Evolutionary conservation across 1,140 invertebrate species (phyloP), one percentile per base, ranked within the genome.

Genomic region (Danaus plexippus): DNA sequence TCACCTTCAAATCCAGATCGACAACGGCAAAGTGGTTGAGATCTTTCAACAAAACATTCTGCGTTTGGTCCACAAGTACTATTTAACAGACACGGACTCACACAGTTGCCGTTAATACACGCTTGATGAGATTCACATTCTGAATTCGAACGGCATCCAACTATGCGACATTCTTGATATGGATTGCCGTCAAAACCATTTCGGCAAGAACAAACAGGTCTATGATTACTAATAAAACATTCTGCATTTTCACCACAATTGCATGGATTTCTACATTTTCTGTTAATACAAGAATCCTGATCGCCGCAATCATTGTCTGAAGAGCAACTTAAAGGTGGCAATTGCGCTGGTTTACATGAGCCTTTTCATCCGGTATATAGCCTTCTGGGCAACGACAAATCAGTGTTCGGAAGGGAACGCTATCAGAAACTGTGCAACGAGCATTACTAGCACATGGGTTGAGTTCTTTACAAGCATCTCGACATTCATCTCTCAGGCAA

Each of bases 121-220:
- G 94, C 92, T 74, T 95, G 92, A 45, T 92, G 91, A 8, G 91
- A 89, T 54, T 92, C 90, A 71, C 95, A 97, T 77, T 96, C 94
- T 1, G 92, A 92, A 73, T 96, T 91, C 1, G 90, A 88, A 49
- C 91, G 89, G 71, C 95, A 97, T 47, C 95, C 94, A 18, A 95
- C 91, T 9, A 92, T 89, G 65, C 90, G 90, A 77, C 95, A 97
- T 13, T 89, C 88, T 9, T 92, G 90, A 60, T 96, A 93, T 1
- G 95, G 95, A 85, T 96, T 94, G 55, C 95, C 95, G 75, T 95
- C 93, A 74, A 90, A 95, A 11, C 94, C 94, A 66, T 92, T 89
- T 61, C 91, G 88, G 73, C 96, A 97, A 3, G 93, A 93, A 75
- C 96, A 97, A 5, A 96, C 91, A 0, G 95, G 94, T 41, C 94